These are phyloP conservation scores for Mallotus villosus DNA, from an alignment of 2,797 vertebrate genomes.

Conservation along the genomic window DNA sequence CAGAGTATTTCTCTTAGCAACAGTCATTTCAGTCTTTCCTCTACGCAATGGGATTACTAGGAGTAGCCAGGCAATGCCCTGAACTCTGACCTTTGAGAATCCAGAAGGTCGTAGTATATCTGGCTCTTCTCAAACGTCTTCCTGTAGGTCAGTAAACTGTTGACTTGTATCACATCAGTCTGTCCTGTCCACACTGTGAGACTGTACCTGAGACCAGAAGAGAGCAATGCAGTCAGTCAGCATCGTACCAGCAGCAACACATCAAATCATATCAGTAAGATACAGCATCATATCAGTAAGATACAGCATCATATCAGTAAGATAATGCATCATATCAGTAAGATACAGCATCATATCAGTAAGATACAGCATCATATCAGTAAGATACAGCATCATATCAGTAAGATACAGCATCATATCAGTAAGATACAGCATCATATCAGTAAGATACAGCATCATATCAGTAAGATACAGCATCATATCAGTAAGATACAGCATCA, in stretches of 20 bases:
- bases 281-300: neutral
- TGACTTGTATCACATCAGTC: constrained; percentile 72
- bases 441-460: neutral
- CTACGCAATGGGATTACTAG: neutral
- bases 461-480: neutral
- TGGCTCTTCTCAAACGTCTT: constrained; percentile 73
- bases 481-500: neutral
- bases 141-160: constrained; percentile 83
- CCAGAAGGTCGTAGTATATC: constrained; percentile 89
- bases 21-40: neutral
- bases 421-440: too few species aligned
- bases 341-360: too few species aligned
- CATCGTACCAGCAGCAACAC: neutral
- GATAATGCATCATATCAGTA: too few species aligned
- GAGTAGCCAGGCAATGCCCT: neutral
- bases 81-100: constrained; percentile 44
- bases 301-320: too few species aligned
- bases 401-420: neutral
- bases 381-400: neutral
- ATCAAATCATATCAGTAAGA: neutral
- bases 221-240: neutral
- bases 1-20: neutral
- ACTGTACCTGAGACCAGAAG: constrained; percentile 11
- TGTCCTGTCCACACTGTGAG: constrained; percentile 89
- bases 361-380: neutral